Evolutionary conservation across 2,888 invertebrate genomes (phyloP), one percentile per base, ranked within the genome.

Genomic region (Eumerus sabulonum): DNA sequence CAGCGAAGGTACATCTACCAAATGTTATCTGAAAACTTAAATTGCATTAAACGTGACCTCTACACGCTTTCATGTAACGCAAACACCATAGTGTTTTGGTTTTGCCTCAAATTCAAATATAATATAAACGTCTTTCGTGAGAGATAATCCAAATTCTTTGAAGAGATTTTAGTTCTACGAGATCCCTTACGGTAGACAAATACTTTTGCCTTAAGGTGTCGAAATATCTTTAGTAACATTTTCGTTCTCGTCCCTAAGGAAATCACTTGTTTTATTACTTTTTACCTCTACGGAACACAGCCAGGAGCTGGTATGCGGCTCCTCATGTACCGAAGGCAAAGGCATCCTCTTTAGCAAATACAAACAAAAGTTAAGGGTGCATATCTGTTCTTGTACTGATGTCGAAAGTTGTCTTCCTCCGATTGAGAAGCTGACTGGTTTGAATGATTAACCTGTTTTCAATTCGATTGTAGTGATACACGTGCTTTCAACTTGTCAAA

Each of bases 161-260:
- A n/a, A n/a, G n/a, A n/a, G n/a, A n/a, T n/a, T n/a, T 38, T 19
- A 53, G 35, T 57, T 35, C 9, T 13, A n/a, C n/a, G 2, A 51
- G 57, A 74, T 74, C 48, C 63, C 42, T 42, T 53, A 35, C 38
- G 14, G 19, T 45, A 54, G 48, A 50, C 59, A 68, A 64, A 53
- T 59, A 71, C 14, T 59, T 48, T 18, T 40, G 64, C 76, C 76
- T 44, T 4, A 11, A 50, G 76, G 44, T 60, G 42, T 45, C 53
- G 4, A 60, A 71, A 76, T 71, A 54, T 45, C 38, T 71, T 19
- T 53, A 64, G 70, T 53, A 36, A 59, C 47, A 76, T 63, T 50
- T 16, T 44, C 47, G 18, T 17, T 53, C 54, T 13, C 18, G 2
- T 27, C 27, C 27, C 42, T 13, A 1, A 17, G 53, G 50, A 18